Conservation (phyloP, 2,113 vertebrate genomes). For the Marmota flaviventris region DNA sequence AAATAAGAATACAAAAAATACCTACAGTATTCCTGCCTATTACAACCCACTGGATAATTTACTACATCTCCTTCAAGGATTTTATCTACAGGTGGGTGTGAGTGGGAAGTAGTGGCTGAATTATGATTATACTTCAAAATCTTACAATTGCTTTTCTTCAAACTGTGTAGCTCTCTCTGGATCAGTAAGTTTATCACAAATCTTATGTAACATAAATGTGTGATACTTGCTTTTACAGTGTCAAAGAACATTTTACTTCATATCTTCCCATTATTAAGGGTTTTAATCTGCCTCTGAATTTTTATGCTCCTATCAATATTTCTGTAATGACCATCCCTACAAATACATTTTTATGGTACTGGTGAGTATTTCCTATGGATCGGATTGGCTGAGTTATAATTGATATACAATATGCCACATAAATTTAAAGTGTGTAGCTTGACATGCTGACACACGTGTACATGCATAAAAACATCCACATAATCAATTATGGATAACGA, state of each 20-base stretch:
- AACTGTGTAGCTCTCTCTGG: neutral
- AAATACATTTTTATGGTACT: neutral
- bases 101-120: neutral
- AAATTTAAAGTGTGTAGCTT: neutral
- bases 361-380: neutral
- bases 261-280: neutral
- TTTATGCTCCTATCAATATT: constrained; percentile 27
- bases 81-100: neutral
- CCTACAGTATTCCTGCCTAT: neutral
- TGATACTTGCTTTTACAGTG: neutral
- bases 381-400: neutral
- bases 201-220: neutral
- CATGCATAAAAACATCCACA: neutral
- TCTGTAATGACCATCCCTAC: neutral
- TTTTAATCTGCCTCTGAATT: constrained; percentile 30
- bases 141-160: constrained; percentile 27
- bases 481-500: neutral
- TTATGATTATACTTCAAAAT: neutral
- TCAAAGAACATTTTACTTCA: neutral
- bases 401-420: neutral
- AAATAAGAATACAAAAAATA: neutral
- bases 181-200: constrained; percentile 24
- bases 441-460: neutral
- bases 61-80: neutral
- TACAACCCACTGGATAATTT: neutral